These are phyloP conservation scores for Lanius collurio DNA, from an alignment of 2,113 vertebrate species.

Conservation along the genomic window DNA sequence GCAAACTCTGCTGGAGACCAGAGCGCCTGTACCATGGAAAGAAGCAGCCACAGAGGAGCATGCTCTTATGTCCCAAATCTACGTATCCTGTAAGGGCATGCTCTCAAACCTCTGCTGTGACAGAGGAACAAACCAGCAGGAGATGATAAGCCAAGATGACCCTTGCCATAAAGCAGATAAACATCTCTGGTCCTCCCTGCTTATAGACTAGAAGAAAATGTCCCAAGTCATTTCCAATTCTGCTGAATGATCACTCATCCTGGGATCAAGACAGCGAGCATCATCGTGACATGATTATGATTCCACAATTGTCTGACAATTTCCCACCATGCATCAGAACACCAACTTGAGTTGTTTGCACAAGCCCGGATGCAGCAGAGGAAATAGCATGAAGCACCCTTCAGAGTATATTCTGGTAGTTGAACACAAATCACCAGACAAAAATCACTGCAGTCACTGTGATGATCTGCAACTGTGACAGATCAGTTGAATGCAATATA, in stretches of 20 bases:
- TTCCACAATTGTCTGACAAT: background rate
- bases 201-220: background rate
- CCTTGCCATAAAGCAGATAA: background rate
- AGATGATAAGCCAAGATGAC: background rate
- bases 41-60: background rate
- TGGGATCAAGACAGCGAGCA: background rate
- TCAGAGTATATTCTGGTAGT: background rate
- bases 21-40: background rate
- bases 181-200: background rate
- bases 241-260: background rate
- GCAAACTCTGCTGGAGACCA: background rate
- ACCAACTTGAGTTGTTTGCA: background rate
- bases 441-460: background rate
- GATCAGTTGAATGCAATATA: background rate
- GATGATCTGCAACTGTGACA: background rate
- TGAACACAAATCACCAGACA: background rate
- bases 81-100: background rate
- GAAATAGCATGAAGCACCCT: background rate
- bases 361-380: background rate
- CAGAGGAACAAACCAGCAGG: background rate
- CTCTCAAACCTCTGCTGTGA: background rate
- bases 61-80: background rate
- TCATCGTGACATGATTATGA: background rate
- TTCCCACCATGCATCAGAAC: background rate
- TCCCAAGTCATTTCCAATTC: background rate